Conservation (phyloP, 2,797 vertebrate genomes). For the Crenuchus spilurus region DNA sequence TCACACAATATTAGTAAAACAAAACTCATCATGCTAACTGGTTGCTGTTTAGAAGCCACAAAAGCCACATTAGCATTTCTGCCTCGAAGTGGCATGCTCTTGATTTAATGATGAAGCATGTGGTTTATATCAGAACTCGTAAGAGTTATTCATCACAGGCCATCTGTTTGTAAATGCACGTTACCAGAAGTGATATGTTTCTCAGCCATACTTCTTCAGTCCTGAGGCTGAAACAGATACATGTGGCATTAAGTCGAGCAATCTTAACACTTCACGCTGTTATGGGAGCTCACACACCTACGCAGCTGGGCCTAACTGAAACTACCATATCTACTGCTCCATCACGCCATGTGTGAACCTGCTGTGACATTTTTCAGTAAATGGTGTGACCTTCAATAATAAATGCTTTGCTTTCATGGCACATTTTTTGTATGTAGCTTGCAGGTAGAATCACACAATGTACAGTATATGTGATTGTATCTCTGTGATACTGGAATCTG, state of each 20-base stretch:
- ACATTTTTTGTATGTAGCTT: constrained; percentile 20
- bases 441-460: not conserved
- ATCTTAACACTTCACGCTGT: not conserved
- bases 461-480: constrained; percentile 19
- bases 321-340: constrained; percentile 6
- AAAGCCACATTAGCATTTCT: too few species aligned
- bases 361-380: constrained; percentile 34
- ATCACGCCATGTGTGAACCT: not conserved
- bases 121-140: not conserved
- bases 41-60: too few species aligned
- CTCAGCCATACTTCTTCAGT: not conserved
- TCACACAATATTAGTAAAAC: too few species aligned
- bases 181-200: constrained; percentile 3
- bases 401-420: not conserved
- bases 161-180: not conserved
- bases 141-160: not conserved
- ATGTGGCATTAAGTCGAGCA: not conserved
- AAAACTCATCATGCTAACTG: too few species aligned
- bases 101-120: not conserved
- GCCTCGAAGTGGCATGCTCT: too few species aligned
- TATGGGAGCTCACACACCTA: constrained; percentile 20
- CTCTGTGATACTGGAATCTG: not conserved
- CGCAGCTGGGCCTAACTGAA: constrained; percentile 3
- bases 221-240: not conserved
- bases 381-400: constrained; percentile 1